Base-by-base conservation (phyloP, 2,888 invertebrate species). In the Orthosia gracilis region DNA sequence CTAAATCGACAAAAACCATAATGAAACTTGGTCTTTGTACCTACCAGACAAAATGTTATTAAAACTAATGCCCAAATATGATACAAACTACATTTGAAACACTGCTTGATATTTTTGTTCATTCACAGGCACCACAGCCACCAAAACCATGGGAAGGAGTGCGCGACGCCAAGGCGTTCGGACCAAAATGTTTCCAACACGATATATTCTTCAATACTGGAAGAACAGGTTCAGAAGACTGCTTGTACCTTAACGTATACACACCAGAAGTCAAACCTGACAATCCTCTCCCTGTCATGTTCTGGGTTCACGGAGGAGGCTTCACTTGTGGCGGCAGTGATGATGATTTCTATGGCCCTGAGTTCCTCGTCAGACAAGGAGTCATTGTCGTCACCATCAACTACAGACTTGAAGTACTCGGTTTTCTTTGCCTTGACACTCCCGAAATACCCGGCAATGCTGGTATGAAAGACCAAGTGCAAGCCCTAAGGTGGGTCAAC, bases 401-500 rank as follows among this genome's bases (percentile, higher is more conserved):
- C 70, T 91, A 91, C 69, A 85, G 91, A 65, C 82, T 91, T 18
- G 91, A 89, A 79, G 76, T 87, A 1, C 81, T 91, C 1, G 91
- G 91, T 21, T 91, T 91, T 65, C 82, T 91, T 17, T 87, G 90
- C 66, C 72, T 91, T 13, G 76, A 91, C 23, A 89, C 87, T 5
- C 76, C 88, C 78, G 91, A 91, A 17, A 81, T 90, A 5, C 90
- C 91, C 11, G 91, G 91, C 5, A 91, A 91, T 54, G 90, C 91
- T 47, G 91, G 89, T 47, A 86, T 91, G 86, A 91, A 91, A 68
- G 91, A 91, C 64, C 91, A 91, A 84, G 90, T 90, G 0, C 76
- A 82, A 59, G 91, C 91, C 5, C 73, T 91, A 3, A 87, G 85
- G 55, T 91, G 91, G 91, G 85, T 90, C 13, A 86, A 88, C 59